Conservation (phyloP, 2,888 invertebrate species). For the Cephus nigrinus region DNA sequence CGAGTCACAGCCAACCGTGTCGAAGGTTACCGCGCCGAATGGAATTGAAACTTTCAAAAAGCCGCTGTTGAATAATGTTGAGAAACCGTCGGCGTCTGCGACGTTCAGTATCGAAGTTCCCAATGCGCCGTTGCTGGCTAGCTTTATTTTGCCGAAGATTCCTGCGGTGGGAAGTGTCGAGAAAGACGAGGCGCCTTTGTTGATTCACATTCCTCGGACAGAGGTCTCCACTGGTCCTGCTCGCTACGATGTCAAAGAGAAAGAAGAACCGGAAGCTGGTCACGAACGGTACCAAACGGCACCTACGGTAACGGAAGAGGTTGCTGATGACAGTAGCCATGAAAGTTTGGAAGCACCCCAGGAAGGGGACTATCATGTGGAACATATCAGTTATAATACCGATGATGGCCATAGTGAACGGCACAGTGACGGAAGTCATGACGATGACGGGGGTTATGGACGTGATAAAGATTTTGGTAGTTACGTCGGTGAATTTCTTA, state of each 20-base stretch:
- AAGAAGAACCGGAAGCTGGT: neutral
- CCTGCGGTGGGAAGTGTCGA: neutral
- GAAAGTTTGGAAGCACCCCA: neutral
- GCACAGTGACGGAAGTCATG: conserved; percentile 5
- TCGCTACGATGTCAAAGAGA: neutral
- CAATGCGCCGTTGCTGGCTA: neutral
- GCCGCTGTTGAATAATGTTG: neutral
- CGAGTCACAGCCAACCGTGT: neutral
- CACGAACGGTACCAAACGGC: neutral
- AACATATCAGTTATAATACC: neutral
- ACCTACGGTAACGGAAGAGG: neutral
- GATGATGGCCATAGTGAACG: neutral
- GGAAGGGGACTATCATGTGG: neutral
- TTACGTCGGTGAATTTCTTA: neutral
- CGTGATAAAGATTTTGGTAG: neutral
- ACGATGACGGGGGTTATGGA: neutral
- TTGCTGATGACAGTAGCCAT: neutral
- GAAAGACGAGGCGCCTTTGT: neutral
- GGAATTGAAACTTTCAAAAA: neutral
- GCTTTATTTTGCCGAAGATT: neutral
- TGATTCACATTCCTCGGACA: neutral
- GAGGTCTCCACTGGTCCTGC: neutral
- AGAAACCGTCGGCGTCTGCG: neutral
- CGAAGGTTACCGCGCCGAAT: neutral
- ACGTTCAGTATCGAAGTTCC: neutral